Percentiles rank a stretch among this genome's conserved stretches.
Conservation (phyloP, 2,113 vertebrate genomes). For the Struthidea cinerea region DNA sequence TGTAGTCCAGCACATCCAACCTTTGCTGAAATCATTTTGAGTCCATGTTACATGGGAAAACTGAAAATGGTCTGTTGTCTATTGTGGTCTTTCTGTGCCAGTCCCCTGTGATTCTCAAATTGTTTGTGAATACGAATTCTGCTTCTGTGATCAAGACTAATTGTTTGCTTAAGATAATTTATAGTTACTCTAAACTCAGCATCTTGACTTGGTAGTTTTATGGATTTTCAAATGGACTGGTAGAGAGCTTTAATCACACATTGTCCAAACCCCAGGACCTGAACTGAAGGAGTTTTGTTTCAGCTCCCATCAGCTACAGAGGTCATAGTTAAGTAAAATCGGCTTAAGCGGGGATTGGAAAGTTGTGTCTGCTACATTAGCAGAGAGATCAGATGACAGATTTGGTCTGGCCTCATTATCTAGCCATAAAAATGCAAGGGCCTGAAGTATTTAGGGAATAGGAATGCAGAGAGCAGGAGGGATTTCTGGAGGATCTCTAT, state of each 20-base stretch:
- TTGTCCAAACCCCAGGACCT: not conserved
- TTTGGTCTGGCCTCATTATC: slow-evolving; percentile 58
- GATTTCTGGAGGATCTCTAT: slow-evolving; percentile 52
- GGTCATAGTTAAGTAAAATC: slow-evolving; percentile 45
- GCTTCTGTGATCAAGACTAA: fast-evolving
- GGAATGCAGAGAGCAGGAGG: slow-evolving; percentile 51
- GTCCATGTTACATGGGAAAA: not conserved
- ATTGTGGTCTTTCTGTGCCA: not conserved
- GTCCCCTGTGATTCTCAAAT: not conserved
- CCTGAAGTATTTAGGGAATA: slow-evolving; percentile 58
- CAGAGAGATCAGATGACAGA: slow-evolving; percentile 61
- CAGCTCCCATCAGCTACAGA: slow-evolving; percentile 18
- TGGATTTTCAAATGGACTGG: not conserved
- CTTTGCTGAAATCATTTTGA: not conserved
- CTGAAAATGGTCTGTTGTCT: not conserved
- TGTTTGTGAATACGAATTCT: not conserved
- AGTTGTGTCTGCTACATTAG: slow-evolving; percentile 60
- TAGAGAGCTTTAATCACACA: not conserved
- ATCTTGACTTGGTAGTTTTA: not conserved
- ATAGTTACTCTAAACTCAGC: not conserved
- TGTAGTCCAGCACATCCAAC: not conserved
- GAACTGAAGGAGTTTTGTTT: not conserved
- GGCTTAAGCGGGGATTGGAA: slow-evolving; percentile 20
- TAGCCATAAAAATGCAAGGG: slow-evolving; percentile 46
- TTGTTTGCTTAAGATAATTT: not conserved